Evolutionary conservation across 92 coral and sea anemone genomes (phyloP), one percentile per base, ranked within the genome.

Genomic region (Zoanthus sansibaricus): DNA sequence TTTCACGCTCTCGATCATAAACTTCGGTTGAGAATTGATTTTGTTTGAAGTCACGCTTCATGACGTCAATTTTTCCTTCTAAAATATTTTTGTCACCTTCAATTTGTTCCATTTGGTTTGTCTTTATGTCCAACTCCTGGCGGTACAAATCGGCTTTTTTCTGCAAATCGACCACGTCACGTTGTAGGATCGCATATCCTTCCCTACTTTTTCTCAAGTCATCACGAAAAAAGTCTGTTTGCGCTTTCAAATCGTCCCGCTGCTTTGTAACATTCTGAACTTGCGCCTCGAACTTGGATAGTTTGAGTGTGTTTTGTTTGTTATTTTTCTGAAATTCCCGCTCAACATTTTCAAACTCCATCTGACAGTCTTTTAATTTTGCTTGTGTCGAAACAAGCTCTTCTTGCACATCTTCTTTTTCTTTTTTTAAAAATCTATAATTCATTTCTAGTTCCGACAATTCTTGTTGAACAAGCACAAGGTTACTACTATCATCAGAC

Each of bases 381-480:
- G 90, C 91, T 82, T 95, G 99, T 59, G 93, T 82, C 20, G 88
- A 55, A 61, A 92, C 86, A 67, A 97, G 84, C 30, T 97, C 99
- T 66, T 93, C 98, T 61, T 95, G 95, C 33, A 97, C 45, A n/a
- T 91, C 95, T 86, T 97, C 99, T 77, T 97, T 97, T 54, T 97
- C 99, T 83, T 95, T 97, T 79, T 95, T 96, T 8, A 93, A 93
- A 82, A 94, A 90, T 37, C 90, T 92, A 61, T 95, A 94, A 87
- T 94, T 95, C 56, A 98, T 93, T 78, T 97, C 97, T 96, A 96
- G 94, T 54, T 95, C 99, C 6, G 96, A 93, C 33, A 97, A 88
- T 72, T 97, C 94, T 68, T 95, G 94, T 61, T 95, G 92, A 11
- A 97, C 92, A 71, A 94, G 94, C 18, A 92, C 91, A 21, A 95